Conservation (phyloP, 2,113 vertebrate species). For the Corythornis cristatus region DNA sequence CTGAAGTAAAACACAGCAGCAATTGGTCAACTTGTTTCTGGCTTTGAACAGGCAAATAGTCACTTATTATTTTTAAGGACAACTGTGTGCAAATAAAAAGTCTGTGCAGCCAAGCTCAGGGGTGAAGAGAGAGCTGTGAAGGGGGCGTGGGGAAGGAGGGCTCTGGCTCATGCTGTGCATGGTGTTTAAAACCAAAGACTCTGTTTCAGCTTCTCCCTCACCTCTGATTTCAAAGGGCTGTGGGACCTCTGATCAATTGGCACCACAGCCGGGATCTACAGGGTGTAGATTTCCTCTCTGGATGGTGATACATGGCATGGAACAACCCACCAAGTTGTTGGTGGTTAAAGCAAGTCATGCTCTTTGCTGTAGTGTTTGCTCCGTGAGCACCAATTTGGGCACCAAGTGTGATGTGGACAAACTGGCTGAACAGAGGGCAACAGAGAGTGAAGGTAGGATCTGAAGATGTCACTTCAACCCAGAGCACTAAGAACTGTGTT, state of each 20-base stretch:
- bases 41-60: constrained; percentile 73
- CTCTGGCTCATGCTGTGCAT: background rate
- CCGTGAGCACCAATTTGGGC: rapidly evolving
- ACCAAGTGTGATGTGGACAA: background rate
- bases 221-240: background rate
- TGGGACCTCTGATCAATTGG: background rate
- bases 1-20: constrained; percentile 75
- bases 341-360: background rate
- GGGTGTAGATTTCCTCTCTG: background rate
- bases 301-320: background rate
- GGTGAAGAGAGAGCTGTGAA: constrained; percentile 12
- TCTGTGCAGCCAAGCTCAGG: constrained; percentile 19
- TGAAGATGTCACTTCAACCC: background rate
- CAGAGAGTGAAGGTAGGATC: background rate
- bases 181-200: background rate
- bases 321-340: rapidly evolving
- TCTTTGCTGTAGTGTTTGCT: background rate
- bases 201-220: background rate
- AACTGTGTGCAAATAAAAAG: constrained; percentile 69
- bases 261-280: rapidly evolving
- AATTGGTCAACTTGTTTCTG: constrained; percentile 76
- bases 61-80: constrained; percentile 77
- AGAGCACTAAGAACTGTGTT: background rate
- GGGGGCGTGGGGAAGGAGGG: background rate
- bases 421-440: background rate